Evolutionary conservation across 2,797 vertebrate species (phyloP), one percentile per base, ranked within the genome.

Genomic region (Gouania willdenowi): DNA sequence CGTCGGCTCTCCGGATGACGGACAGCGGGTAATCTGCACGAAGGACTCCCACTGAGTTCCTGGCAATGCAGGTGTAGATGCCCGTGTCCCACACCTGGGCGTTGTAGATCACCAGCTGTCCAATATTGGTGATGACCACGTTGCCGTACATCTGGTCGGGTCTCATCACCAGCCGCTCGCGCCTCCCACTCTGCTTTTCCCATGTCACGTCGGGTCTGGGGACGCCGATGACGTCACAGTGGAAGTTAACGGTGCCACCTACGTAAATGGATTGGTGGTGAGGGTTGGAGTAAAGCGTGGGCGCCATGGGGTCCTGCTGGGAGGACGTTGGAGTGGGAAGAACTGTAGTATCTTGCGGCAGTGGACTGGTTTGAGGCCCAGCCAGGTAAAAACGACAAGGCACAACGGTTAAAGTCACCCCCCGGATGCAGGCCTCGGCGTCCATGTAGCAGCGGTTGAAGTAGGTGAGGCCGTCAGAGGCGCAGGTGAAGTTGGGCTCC

Each of bases 361-460:
- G 66, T 0, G 91, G 89, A 58, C 93, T 95, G 57, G 92, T 91
- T 66, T 90, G 82, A 0, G 92, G 91, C 76, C 92, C 92, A 4
- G 91, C 81, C 12, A 94, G 89, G 70, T 94, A 90, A 41, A 95
- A 94, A 26, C 93, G 92, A 70, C 96, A 99, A 25, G 93, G 76
- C 11, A 95, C 91, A 6, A 93, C 90, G 0, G 84, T 88, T 34
- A 99, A 66, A 5, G 74, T 89, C 37, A 90, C 89, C 3, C 94
- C 93, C 0, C 91, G 88, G 37, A 93, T 80, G 55, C 95, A 99
- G 2, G 95, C 95, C 77, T 99, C 95, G 0, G 93, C 95, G 0
- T 98, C 97, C 95, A 98, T 97, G 85, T 95, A 99, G 88, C 97
- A 99, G 56, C 83, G 92, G 78, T 99, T 99, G 75, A 98, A 99